Conservation (phyloP, 2,113 vertebrate species). For the Megaceryle torquata region DNA sequence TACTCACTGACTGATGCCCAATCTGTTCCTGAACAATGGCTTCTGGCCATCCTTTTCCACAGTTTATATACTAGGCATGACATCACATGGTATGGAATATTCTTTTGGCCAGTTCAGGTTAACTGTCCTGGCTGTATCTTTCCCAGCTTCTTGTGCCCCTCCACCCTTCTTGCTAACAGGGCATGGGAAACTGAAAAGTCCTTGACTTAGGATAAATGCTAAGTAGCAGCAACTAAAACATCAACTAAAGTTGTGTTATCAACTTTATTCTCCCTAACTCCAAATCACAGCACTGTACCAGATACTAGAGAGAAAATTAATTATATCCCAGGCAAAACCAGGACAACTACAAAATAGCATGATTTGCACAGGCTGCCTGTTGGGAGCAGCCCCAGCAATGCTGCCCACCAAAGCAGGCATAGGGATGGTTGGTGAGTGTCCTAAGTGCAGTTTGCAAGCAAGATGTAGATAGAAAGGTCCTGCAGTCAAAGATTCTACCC, state of each 20-base stretch:
- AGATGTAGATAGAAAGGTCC: neutral
- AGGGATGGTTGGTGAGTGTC: neutral
- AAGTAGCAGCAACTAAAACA: neutral
- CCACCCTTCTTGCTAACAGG: neutral
- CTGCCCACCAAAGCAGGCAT: neutral
- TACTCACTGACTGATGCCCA: neutral
- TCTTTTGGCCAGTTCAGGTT: neutral
- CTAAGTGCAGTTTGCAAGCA: neutral
- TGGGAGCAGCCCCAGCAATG: neutral
- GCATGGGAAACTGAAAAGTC: neutral
- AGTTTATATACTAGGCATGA: neutral
- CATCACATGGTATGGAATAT: neutral
- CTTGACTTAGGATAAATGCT: neutral
- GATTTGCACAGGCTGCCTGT: neutral
- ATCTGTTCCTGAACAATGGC: neutral
- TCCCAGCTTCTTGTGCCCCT: neutral
- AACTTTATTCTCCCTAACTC: neutral
- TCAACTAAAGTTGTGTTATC: no score
- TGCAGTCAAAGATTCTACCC: neutral
- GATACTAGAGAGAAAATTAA: neutral
- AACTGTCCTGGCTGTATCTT: neutral
- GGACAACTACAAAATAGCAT: neutral
- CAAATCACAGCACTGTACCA: neutral
- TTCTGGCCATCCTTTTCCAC: neutral
- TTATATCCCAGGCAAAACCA: neutral